phyloP scores from a whole-genome alignment of 23 tunicate species.

The Ciona savignyi region DNA sequence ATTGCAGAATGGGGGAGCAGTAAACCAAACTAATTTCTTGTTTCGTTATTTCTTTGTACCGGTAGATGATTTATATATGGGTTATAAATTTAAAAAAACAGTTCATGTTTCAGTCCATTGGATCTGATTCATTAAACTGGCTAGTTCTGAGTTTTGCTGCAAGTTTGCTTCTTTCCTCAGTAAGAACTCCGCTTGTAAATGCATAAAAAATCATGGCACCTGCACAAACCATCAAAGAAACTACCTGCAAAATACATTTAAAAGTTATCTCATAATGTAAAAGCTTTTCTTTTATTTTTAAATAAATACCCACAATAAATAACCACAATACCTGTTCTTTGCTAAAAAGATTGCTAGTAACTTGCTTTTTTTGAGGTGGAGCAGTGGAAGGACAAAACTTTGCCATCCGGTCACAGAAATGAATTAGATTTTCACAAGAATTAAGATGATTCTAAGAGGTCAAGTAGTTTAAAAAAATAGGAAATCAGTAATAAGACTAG shows the following conservation, averaged over 20 bases:
- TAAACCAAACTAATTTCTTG: no score
- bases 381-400: conserved; percentile 5
- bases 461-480: not conserved
- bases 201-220: conserved; percentile 42
- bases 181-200: conserved; percentile 36
- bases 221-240: conserved; percentile 26
- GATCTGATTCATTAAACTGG: no score
- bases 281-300: not conserved
- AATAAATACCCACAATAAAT: not conserved
- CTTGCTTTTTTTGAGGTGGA: not conserved
- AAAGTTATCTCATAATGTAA: not conserved
- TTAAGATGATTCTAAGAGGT: conserved; percentile 42
- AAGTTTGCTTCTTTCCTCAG: conserved; percentile 25
- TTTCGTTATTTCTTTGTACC: no score
- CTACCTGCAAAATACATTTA: conserved; percentile 10
- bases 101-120: no score
- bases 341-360: not conserved
- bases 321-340: conserved; percentile 1
- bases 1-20: no score
- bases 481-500: not conserved
- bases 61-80: no score
- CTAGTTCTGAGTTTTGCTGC: no score
- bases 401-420: conserved; percentile 36
- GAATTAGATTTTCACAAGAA: conserved; percentile 44
- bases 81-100: no score